Conservation (phyloP, 2,113 vertebrate species). For the Pseudopodoces humilis region DNA sequence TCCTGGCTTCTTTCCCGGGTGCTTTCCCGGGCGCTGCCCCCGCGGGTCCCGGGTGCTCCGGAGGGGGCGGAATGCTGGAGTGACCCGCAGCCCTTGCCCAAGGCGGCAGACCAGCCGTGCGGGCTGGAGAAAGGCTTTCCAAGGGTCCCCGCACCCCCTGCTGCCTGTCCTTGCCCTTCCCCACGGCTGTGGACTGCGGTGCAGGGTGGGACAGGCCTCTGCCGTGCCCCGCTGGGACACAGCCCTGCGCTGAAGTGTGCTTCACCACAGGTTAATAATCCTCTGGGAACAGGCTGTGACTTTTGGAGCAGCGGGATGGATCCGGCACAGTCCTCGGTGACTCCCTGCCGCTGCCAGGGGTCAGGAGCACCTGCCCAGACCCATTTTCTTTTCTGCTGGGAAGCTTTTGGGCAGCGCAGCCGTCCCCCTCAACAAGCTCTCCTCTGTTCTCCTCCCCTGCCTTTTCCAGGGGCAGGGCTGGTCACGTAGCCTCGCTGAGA, state of each 20-base stretch:
- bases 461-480: not conserved
- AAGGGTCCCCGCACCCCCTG: no score
- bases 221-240: not conserved
- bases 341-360: not conserved
- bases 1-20: not conserved
- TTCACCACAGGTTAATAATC: not conserved
- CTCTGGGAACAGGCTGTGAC: not conserved
- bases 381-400: not conserved
- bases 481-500: not conserved
- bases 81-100: not conserved
- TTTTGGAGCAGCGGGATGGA: not conserved
- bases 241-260: not conserved
- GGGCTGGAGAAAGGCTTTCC: not conserved
- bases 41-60: not conserved
- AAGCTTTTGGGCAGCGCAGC: not conserved
- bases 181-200: not conserved
- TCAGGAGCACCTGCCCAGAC: not conserved
- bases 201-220: not conserved
- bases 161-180: not conserved
- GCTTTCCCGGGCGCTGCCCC: not conserved
- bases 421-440: not conserved
- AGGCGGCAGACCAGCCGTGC: not conserved
- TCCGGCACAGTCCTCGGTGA: not conserved
- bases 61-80: accelerated
- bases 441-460: not conserved